These are phyloP conservation scores for Camponotus vicinus DNA, from an alignment of 1,140 invertebrate species.

Conservation along the genomic window DNA sequence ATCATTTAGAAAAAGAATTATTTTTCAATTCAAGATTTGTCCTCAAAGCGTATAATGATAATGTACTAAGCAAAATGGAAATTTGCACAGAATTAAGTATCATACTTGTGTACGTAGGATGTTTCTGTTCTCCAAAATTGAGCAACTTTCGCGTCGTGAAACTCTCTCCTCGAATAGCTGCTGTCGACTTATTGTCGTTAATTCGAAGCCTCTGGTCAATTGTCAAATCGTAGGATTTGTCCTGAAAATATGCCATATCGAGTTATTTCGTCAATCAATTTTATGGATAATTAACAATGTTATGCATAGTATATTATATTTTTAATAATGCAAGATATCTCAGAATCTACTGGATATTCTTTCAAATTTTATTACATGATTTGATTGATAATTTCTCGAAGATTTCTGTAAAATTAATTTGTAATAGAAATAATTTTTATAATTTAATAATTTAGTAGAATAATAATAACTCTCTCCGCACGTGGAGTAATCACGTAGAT, in stretches of 20 bases:
- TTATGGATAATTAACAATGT: neutral
- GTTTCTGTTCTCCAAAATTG: neutral
- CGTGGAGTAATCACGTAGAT: neutral
- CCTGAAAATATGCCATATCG: neutral
- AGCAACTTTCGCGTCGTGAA: neutral
- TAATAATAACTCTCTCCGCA: neutral
- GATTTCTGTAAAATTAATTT: neutral
- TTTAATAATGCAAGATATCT: neutral
- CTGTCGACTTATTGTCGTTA: constrained; percentile 37
- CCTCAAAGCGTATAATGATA: neutral
- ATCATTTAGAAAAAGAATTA: neutral
- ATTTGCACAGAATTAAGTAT: neutral
- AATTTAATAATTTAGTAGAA: too few relatives aligned
- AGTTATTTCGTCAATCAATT: neutral
- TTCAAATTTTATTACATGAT: neutral
- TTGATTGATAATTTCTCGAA: neutral
- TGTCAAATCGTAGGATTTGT: constrained; percentile 5
- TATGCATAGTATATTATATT: neutral
- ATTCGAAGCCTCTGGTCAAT: constrained; percentile 51
- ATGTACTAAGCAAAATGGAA: neutral
- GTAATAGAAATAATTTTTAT: neutral
- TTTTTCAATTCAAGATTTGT: neutral
- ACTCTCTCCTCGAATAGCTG: neutral
- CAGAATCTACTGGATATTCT: neutral
- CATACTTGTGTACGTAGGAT: neutral